phyloP scores from a whole-genome alignment of 2,113 vertebrate genomes.

The Platanista minor region DNA sequence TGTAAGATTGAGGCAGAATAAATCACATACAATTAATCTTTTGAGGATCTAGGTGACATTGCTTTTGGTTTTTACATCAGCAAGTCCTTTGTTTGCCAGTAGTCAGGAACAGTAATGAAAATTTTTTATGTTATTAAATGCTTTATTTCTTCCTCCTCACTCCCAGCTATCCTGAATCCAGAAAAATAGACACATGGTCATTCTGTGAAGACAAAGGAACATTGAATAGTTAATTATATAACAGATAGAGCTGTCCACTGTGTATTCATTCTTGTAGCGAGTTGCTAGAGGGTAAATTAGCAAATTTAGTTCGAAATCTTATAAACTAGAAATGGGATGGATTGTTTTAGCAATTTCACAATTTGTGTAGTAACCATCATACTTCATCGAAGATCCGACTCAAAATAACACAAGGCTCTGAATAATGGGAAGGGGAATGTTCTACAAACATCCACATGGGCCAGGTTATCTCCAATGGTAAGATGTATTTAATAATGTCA shows the following conservation, averaged over 20 bases:
- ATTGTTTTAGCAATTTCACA: not conserved
- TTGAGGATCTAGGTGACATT: conserved; percentile 14
- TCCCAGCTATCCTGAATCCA: conserved; percentile 31
- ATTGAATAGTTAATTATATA: conserved; percentile 43
- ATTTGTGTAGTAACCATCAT: not conserved
- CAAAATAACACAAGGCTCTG: not conserved
- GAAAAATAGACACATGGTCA: conserved; percentile 14
- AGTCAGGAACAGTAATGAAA: not conserved
- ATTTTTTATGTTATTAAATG: not conserved
- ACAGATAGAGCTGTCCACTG: conserved; percentile 43
- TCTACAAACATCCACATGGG: not conserved
- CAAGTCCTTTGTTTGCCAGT: not conserved
- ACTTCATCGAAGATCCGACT: not conserved
- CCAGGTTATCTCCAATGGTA: not conserved
- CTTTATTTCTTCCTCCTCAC: conserved; percentile 42
- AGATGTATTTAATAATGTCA: not conserved
- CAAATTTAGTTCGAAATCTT: conserved; percentile 58
- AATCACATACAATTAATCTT: conserved; percentile 42
- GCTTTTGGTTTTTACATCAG: conserved; percentile 24
- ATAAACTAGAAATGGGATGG: conserved; percentile 13
- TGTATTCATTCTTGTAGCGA: conserved; percentile 35
- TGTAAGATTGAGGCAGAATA: not conserved
- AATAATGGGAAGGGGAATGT: not conserved
- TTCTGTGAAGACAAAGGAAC: conserved; percentile 55
- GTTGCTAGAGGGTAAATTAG: not conserved